Evolutionary conservation across 2,113 vertebrate species (phyloP).

Genomic region (Centropus bengalensis): DNA sequence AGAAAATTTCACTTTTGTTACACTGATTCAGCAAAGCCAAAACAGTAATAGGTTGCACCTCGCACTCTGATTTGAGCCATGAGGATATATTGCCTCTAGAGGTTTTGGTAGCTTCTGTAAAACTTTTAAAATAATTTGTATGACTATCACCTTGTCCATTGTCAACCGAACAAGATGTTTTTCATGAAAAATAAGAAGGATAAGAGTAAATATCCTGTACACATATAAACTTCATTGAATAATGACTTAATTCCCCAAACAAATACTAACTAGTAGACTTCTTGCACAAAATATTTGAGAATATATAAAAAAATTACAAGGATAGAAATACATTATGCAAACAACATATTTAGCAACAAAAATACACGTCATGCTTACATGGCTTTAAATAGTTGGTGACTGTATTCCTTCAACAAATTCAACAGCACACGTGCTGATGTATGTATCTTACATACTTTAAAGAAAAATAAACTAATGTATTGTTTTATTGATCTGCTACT

Average conservation of each 20-base stretch:
- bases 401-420: neutral
- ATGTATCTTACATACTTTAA: neutral
- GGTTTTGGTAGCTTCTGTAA: neutral
- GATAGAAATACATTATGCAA: neutral
- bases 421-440: neutral
- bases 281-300: neutral
- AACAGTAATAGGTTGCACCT: neutral
- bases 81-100: neutral
- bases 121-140: neutral
- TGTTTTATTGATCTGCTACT: slow-evolving; percentile 6
- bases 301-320: neutral
- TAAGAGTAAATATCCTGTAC: neutral
- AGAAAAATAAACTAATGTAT: neutral
- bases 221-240: neutral
- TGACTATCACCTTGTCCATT: neutral
- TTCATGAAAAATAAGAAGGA: neutral
- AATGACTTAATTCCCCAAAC: neutral
- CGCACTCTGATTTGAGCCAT: neutral
- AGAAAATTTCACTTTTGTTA: neutral
- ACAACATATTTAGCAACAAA: neutral
- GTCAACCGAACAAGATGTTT: neutral
- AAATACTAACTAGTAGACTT: neutral
- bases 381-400: neutral
- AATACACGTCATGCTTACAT: neutral
- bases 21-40: neutral